Evolutionary conservation across 2,797 vertebrate species (phyloP).

Genomic region (Cuculus canorus): DNA sequence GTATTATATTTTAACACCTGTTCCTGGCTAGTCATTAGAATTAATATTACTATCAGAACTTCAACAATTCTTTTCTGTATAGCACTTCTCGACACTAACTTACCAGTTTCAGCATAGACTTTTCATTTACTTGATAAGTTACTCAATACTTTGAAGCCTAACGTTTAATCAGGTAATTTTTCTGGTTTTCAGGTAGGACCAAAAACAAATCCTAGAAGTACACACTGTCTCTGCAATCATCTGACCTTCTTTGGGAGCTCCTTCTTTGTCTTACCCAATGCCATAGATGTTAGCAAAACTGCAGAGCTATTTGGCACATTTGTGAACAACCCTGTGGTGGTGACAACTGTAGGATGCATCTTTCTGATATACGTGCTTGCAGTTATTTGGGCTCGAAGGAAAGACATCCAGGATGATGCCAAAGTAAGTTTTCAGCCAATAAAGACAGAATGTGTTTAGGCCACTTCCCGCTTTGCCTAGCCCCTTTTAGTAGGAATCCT

Average conservation of each 20-base stretch:
- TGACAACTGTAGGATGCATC: constrained; percentile 89
- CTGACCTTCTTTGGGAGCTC: constrained; percentile 95
- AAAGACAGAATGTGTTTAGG: background rate
- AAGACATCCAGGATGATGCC: constrained; percentile 88
- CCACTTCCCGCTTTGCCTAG: background rate
- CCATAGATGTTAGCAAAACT: constrained; percentile 85
- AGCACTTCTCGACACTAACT: background rate
- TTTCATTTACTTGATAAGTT: background rate
- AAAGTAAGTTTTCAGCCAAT: constrained; percentile 80
- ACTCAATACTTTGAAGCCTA: background rate
- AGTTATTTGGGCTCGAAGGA: constrained; percentile 89
- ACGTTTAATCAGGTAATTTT: background rate
- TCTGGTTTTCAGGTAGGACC: constrained; percentile 86
- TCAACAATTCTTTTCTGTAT: background rate
- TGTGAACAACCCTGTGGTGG: constrained; percentile 89
- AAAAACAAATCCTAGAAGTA: constrained; percentile 79
- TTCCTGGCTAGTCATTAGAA: background rate
- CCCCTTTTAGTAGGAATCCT: background rate
- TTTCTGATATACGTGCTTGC: constrained; percentile 84
- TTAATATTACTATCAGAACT: background rate
- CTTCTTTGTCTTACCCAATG: constrained; percentile 91
- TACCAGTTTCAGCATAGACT: background rate
- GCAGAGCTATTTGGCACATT: constrained; percentile 91
- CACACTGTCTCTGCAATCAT: constrained; percentile 93
- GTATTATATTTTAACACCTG: background rate